Percentiles rank a stretch among this genome's conserved stretches.
These are phyloP conservation scores for Trachelus stipa DNA, from an alignment of 2,888 invertebrate genomes.

Conservation along the genomic window DNA sequence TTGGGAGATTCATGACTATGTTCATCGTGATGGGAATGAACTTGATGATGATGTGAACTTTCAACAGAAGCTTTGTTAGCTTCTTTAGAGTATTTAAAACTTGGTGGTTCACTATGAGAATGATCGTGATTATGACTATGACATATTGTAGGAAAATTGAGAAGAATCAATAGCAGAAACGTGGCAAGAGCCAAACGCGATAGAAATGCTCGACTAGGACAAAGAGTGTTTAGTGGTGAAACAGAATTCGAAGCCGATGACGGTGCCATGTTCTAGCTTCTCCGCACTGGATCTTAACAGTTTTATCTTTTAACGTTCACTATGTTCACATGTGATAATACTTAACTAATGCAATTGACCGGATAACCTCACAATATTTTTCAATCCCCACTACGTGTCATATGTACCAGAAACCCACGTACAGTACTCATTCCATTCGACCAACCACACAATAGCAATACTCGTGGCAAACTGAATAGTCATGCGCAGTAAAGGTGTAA, in stretches of 20 bases:
- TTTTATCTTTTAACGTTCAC: neutral
- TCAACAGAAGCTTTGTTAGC: conserved; percentile 70
- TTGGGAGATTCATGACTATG: conserved; percentile 37
- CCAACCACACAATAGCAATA: neutral
- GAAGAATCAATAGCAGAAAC: conserved; percentile 53
- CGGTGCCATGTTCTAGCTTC: neutral
- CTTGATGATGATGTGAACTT: conserved; percentile 56
- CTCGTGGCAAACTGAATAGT: neutral
- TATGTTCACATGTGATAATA: neutral
- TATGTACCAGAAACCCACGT: neutral
- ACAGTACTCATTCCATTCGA: neutral
- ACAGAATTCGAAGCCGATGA: neutral
- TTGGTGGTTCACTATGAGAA: conserved; percentile 74
- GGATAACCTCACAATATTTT: neutral
- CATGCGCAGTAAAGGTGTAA: neutral
- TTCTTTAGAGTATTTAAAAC: conserved; percentile 85
- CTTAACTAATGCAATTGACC: neutral
- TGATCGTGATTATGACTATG: conserved; percentile 66
- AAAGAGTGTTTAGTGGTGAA: neutral
- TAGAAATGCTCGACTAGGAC: neutral
- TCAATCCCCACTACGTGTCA: neutral
- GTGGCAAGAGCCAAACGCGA: conserved; percentile 11
- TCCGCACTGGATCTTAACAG: neutral
- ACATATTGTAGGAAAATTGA: conserved; percentile 59
- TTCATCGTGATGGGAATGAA: conserved; percentile 23